Evolutionary conservation across 1,140 invertebrate genomes (phyloP).

Genomic region (Sminthurinus signatus): DNA sequence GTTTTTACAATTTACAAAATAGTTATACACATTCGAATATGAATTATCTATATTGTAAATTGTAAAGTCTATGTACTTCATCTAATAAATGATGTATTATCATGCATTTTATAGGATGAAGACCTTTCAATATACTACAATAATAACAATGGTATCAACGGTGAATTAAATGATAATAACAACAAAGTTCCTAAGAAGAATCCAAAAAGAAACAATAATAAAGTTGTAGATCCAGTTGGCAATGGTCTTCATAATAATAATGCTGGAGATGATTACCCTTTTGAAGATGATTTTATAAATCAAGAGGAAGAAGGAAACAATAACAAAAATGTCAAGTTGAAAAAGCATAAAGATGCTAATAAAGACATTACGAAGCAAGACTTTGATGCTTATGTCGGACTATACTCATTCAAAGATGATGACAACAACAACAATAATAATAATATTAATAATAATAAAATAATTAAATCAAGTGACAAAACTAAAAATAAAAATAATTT

Average conservation of each 20-base stretch:
- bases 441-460: constrained; percentile 3
- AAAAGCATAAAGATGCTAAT: background rate
- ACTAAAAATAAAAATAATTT: background rate
- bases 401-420: background rate
- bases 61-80: too few species aligned
- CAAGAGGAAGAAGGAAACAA: constrained; percentile 11
- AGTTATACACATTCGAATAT: too few species aligned
- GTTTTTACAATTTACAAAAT: too few species aligned
- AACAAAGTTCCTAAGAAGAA: too few species aligned
- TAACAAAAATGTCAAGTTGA: background rate
- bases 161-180: too few species aligned
- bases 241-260: background rate
- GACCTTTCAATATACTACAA: background rate
- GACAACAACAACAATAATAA: background rate
- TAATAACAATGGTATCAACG: background rate
- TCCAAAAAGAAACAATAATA: background rate
- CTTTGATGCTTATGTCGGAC: background rate
- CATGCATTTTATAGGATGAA: constrained; percentile 15
- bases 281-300: constrained; percentile 30
- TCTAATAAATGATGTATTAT: too few species aligned
- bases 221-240: background rate
- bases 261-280: constrained; percentile 25
- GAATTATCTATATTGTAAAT: too few species aligned
- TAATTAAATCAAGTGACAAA: constrained; percentile 1
- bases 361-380: too few species aligned